Conservation (phyloP, 2,888 invertebrate species). For the Platycnemis pennipes region DNA sequence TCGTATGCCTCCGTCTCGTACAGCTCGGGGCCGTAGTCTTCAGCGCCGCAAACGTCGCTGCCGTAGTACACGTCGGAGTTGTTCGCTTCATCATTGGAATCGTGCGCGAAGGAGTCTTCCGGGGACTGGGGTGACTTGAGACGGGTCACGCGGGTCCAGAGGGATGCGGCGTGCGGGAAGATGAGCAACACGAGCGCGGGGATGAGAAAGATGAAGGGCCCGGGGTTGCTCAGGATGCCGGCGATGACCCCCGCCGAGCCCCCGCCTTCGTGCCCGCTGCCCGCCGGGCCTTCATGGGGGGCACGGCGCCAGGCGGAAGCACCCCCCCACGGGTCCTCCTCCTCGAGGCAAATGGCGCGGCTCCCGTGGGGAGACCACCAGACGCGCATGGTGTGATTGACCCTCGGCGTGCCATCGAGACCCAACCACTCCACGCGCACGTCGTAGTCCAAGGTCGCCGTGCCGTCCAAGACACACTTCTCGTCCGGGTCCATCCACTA, state of each 20-base stretch:
- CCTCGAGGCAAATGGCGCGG: slow-evolving; percentile 70
- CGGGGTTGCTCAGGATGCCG: not conserved
- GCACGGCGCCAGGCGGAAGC: not conserved
- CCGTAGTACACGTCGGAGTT: not conserved
- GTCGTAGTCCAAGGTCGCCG: slow-evolving; percentile 70
- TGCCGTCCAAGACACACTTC: slow-evolving; percentile 39
- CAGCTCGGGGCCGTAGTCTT: not conserved
- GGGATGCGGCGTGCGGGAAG: slow-evolving; percentile 16
- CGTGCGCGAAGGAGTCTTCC: not conserved
- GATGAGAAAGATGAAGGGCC: not conserved
- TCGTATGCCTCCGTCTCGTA: slow-evolving; percentile 4
- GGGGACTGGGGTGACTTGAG: not conserved
- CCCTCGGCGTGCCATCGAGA: slow-evolving; percentile 71
- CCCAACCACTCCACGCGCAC: slow-evolving; percentile 73
- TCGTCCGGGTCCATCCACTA: slow-evolving; percentile 70
- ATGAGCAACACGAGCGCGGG: not conserved
- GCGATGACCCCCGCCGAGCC: slow-evolving; percentile 66
- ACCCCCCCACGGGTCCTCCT: not conserved
- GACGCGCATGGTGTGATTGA: slow-evolving; percentile 71
- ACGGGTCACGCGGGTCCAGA: slow-evolving; percentile 6
- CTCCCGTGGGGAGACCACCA: slow-evolving; percentile 59
- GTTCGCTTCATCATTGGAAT: slow-evolving; percentile 10
- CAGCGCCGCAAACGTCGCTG: not conserved
- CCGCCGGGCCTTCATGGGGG: slow-evolving; percentile 52
- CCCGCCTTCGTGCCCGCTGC: slow-evolving; percentile 68